phyloP scores from a whole-genome alignment of 2,797 vertebrate species.

The Pantherophis vulpinus region DNA sequence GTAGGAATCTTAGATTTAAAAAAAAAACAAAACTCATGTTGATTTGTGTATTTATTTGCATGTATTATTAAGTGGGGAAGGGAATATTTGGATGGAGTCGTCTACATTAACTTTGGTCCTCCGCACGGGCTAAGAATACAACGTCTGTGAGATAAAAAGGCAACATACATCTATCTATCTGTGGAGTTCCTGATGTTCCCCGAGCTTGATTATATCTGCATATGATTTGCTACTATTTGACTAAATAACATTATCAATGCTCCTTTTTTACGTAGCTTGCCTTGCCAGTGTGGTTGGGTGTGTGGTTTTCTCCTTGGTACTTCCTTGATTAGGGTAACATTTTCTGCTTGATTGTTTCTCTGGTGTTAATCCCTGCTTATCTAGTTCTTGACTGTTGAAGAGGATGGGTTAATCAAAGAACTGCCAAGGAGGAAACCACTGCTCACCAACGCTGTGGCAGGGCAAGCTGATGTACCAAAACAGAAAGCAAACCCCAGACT shows the following conservation, averaged over 20 bases:
- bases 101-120: not conserved
- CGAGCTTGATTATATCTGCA: not conserved
- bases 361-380: not conserved
- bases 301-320: not conserved
- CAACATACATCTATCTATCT: not conserved
- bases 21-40: not conserved
- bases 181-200: not conserved
- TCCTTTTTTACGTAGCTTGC: not conserved
- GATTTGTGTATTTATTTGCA: not conserved
- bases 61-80: not conserved
- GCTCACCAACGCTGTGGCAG: not conserved
- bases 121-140: not conserved
- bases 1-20: not conserved
- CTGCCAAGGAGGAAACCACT: not conserved
- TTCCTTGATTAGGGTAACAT: not conserved
- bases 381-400: not conserved
- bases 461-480: not conserved
- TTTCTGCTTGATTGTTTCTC: not conserved
- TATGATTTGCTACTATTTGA: not conserved
- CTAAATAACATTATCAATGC: not conserved
- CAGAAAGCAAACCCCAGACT: not conserved
- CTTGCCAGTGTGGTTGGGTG: not conserved
- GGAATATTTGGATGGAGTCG: not conserved
- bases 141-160: not conserved
- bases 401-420: not conserved